A percentile compares a stretch with the other conserved stretches of the same genome.
Conservation (phyloP, 1,140 invertebrate species). For the Bombus impatiens region DNA sequence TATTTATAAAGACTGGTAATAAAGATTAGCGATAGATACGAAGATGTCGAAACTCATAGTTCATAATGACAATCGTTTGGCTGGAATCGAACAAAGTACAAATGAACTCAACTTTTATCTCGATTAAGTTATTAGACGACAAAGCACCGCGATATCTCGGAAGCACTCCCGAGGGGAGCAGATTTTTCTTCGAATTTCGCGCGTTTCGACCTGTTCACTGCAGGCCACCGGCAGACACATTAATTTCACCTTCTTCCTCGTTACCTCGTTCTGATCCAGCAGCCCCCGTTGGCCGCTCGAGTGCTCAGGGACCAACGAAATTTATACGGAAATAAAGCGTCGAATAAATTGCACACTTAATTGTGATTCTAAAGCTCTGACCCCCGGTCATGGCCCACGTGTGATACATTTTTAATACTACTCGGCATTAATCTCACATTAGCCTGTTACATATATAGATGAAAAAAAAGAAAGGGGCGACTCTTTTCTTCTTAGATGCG, state of each 20-base stretch:
- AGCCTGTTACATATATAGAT: conserved; percentile 37
- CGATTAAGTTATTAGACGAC: background rate
- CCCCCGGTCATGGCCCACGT: conserved; percentile 10
- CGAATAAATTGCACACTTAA: conserved; percentile 69
- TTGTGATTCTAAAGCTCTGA: conserved; percentile 67
- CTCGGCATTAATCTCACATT: conserved; percentile 73
- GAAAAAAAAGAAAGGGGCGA: background rate
- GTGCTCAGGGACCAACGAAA: conserved; percentile 44
- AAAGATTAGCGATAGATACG: too few relatives aligned
- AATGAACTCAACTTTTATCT: background rate
- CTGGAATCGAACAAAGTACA: background rate
- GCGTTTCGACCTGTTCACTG: conserved; percentile 12
- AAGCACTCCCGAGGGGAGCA: background rate
- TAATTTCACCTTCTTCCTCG: conserved; percentile 59
- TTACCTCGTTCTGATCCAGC: conserved; percentile 42
- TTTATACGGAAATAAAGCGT: conserved; percentile 61
- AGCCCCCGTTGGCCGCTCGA: background rate
- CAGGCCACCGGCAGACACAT: conserved; percentile 54
- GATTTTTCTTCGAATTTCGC: conserved; percentile 50
- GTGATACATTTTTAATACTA: conserved; percentile 75
- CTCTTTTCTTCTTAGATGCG: conserved; percentile 24
- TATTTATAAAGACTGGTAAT: background rate
- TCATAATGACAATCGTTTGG: background rate
- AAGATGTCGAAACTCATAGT: background rate
- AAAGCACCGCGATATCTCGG: background rate